Evolutionary conservation across 2,888 invertebrate species (phyloP).

Genomic region (Archips crataeganus): DNA sequence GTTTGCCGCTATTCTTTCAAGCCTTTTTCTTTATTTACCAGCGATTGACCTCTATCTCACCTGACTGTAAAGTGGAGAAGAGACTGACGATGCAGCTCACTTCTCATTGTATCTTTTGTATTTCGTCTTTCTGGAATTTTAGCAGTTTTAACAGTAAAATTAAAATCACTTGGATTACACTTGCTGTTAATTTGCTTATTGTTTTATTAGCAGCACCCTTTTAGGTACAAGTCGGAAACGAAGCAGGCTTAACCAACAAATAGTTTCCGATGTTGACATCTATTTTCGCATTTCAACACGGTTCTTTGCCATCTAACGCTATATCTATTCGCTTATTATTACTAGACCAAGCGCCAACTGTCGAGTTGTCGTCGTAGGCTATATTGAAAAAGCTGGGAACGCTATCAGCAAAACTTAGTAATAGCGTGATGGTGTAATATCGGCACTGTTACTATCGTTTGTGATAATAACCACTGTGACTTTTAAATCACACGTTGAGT

Average conservation of each 20-base stretch:
- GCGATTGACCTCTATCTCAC: too few relatives aligned
- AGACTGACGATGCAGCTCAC: too few relatives aligned
- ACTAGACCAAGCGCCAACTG: not conserved
- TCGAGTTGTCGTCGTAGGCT: not conserved
- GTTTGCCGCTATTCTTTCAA: too few relatives aligned
- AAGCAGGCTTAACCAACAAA: not conserved
- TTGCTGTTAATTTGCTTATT: too few relatives aligned
- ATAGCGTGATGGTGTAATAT: slow-evolving; percentile 13
- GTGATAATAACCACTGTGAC: not conserved
- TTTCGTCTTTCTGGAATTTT: too few relatives aligned
- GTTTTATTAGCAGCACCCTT: too few relatives aligned
- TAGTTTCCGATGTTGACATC: not conserved
- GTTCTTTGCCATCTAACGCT: not conserved
- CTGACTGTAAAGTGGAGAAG: too few relatives aligned
- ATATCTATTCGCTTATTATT: not conserved
- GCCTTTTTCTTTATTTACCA: too few relatives aligned
- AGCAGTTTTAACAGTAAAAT: too few relatives aligned
- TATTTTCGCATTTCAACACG: not conserved
- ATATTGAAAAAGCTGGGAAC: slow-evolving; percentile 5
- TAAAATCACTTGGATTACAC: too few relatives aligned
- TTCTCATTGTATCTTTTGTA: too few relatives aligned
- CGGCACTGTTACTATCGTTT: slow-evolving; percentile 7
- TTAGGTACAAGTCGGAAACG: too few relatives aligned
- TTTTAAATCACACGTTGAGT: not conserved
- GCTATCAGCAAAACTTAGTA: slow-evolving; percentile 15